Conservation (phyloP, 2,888 invertebrate genomes). For the Cosmorhoe ocellata region DNA sequence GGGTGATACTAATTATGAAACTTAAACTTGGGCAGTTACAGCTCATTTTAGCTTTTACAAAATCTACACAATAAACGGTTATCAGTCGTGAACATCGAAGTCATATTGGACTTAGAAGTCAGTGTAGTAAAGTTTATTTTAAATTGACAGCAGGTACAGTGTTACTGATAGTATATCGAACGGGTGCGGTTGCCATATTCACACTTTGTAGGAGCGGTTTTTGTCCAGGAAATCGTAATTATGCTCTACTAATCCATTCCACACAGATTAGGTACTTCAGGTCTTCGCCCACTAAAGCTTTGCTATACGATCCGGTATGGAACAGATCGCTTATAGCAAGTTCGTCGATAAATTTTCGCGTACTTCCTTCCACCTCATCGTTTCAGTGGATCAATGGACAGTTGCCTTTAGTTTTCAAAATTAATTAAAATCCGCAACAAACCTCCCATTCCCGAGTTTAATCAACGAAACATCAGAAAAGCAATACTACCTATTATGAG, state of each 20-base stretch:
- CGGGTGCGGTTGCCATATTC: constrained; percentile 68
- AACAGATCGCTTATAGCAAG: too few relatives aligned
- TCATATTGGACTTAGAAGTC: background rate
- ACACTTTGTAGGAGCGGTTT: constrained; percentile 69
- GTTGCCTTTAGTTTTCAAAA: constrained; percentile 13
- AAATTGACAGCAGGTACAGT: background rate
- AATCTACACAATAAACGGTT: too few relatives aligned
- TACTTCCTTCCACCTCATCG: too few relatives aligned
- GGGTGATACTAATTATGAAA: background rate
- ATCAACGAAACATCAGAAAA: constrained; percentile 79
- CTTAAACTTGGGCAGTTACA: background rate
- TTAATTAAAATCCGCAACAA: constrained; percentile 53
- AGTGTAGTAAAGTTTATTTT: constrained; percentile 7
- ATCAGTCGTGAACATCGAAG: background rate
- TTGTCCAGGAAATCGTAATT: constrained; percentile 49
- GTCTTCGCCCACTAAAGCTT: constrained; percentile 3
- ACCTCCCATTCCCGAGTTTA: constrained; percentile 53
- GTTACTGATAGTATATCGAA: constrained; percentile 37
- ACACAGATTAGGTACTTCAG: constrained; percentile 35
- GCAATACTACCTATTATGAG: constrained; percentile 77
- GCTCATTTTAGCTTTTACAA: background rate
- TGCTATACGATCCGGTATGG: constrained; percentile 17
- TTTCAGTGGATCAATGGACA: background rate
- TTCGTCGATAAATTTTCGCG: too few relatives aligned
- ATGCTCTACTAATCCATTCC: constrained; percentile 44